Evolutionary conservation across 2,888 invertebrate species (phyloP).

Genomic region (Panopea generosa): DNA sequence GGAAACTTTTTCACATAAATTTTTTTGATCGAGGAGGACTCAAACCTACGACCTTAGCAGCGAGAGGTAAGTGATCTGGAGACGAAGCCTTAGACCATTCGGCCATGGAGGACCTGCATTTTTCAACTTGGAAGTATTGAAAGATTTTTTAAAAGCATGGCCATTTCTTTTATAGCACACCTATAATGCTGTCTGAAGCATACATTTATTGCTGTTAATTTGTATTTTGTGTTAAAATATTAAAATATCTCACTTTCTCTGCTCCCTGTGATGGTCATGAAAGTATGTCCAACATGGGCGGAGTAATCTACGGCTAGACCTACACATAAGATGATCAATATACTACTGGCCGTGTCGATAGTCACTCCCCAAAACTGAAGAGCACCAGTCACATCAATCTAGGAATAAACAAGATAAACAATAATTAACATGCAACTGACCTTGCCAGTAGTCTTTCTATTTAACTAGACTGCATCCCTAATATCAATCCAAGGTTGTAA

Average conservation of each 20-base stretch:
- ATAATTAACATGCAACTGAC: not conserved
- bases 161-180: too few relatives aligned
- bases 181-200: not conserved
- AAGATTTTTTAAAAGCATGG: too few relatives aligned
- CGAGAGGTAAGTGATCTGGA: too few relatives aligned
- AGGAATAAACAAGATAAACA: constrained; percentile 14
- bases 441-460: too few relatives aligned
- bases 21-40: too few relatives aligned
- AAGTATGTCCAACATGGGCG: constrained; percentile 90
- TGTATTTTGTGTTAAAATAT: not conserved
- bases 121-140: too few relatives aligned
- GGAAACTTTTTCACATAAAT: too few relatives aligned
- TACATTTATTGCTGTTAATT: not conserved
- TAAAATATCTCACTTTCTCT: constrained; percentile 82
- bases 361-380: constrained; percentile 91
- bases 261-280: constrained; percentile 88
- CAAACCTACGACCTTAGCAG: too few relatives aligned
- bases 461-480: too few relatives aligned
- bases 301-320: constrained; percentile 95
- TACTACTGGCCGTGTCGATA: constrained; percentile 93
- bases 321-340: constrained; percentile 92
- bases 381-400: constrained; percentile 86
- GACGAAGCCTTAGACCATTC: too few relatives aligned
- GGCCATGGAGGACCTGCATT: too few relatives aligned
- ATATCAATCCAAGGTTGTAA: too few relatives aligned